Base-by-base conservation (phyloP, 2,113 vertebrate species). In the Progne subis region DNA sequence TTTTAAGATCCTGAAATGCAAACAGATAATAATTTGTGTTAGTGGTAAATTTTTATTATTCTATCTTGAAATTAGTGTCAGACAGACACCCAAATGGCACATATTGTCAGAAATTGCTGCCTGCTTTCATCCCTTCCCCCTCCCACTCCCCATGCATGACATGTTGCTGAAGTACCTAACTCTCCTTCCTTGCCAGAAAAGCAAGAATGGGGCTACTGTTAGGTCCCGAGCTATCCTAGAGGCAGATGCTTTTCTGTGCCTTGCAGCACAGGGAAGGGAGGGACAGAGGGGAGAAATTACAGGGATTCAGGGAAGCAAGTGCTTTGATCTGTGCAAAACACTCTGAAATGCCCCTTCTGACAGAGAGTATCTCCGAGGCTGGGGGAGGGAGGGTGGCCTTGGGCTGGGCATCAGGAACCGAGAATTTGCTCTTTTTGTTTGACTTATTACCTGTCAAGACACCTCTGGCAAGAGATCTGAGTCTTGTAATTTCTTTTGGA, bases 1-100 rank as follows among this genome's bases (percentile, higher is more conserved):
- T 97, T 97, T 97, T 95, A 86, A 96, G 88, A 88, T 47, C 43
- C 80, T 86, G 68, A 93, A 94, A 96, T 95, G 72, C 60, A 98
- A 97, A 96, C 91, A 68, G 46, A 67, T 94, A 94, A 89, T 85
- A 95, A 70, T 95, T 82, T 83, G 81, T 53, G 72, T 94, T 94
- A 91, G 59, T 34, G 75, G 70, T 80, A 96, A 93, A 82, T 60
- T 93, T 59, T 43, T 77, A 67, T 88, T 50, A 55, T 90, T 93
- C 88, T 70, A 61, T 76, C n/a, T 82, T 93, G 84, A 95, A 94
- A 95, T 90, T 82, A 90, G 69, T 34, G 56, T 80, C 60, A 95
- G 56, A 55, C 60, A 64, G 46, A 28, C 46, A 84, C 37, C 24
- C 49, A 55, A 43, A 52, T 92, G 76, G 67, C 63, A 74, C 68